Base-by-base conservation (phyloP, 2,888 invertebrate genomes). In the Drosophila nr. perissopoda region DNA sequence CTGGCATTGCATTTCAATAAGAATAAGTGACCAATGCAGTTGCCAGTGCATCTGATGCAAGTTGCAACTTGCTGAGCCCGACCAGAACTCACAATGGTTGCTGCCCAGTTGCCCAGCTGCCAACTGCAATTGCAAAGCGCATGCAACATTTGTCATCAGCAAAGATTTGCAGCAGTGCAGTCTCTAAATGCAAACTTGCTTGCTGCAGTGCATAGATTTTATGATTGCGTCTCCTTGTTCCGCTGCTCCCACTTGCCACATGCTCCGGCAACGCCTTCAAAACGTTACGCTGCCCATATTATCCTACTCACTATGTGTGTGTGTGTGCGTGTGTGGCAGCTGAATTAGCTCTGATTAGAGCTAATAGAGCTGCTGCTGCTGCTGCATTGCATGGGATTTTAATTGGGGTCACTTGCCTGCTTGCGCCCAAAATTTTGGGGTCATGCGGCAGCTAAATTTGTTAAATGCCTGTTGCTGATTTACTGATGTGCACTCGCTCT, bases 81-180 rank as follows among this genome's bases (percentile, higher is more conserved):
- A 11, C 25, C 36, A 54, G 8, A 27, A n/a, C 57, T 42, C 29
- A 27, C 34, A 36, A 18, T 5, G 18, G 42, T 40, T 40, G 56
- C 31, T 1, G 31, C 3, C 40, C 59, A 34, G 34, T 48, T 18
- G 29, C 56, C 61, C 61, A 52, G 11, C 42, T 70, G 56, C 60
- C 68, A 61, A 67, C 67, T 68, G 46, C 40, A 63, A 48, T 42
- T n/a, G 36, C 68, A 60, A 56, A 68, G 62, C 74, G 76, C 61
- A 71, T 71, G 73, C 66, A 70, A 71, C 89, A 83, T 83, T 86
- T 83, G 82, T 89, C 89, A 85, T 73, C 81, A 64, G 74, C 74
- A 83, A 73, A 73, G 75, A 81, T 68, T 58, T 63, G 67, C 25
- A 36, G 13, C 38, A n/a, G 27, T 38, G 18, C 34, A 27, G 38